Base-by-base conservation (phyloP, 1,140 invertebrate genomes). In the Diorhabda carinulata region DNA sequence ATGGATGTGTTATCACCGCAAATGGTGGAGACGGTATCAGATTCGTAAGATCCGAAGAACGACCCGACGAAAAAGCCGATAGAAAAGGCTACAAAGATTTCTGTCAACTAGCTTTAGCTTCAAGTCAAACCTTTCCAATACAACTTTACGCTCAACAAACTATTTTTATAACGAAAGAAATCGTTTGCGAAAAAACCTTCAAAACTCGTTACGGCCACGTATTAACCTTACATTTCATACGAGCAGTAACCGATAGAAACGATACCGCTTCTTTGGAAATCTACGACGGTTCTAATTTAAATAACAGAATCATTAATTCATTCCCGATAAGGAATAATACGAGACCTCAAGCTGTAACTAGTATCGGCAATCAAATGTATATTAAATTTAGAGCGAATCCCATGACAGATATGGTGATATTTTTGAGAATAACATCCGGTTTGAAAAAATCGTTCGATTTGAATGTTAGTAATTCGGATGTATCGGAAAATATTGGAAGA, bases 401-500 rank as follows among this genome's bases (percentile, higher is more conserved):
- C 0, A 82, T 87, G 62, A 88, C 88, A 6, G 87, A 91, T 72
- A 86, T 91, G 44, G 82, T 90, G 6, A 88, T 91, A 3, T 92
- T 91, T 74, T 83, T 96, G 65, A 84, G 91, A 72, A 78, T 97
- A 47, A 89, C 88, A 0, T 91, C 93, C 1, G 91, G 91, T 8
- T 84, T 88, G 42, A 86, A 88, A 82, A 95, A 95, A 86, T 90
- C 89, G 61, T 92, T 91, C 76, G 95, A 98, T 79, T 84, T 99
- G 2, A 93, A 95, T 70, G 86, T 99, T 5, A 92, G 90, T 0
- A 89, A 92, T 72, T 92, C 92, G 10, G 87, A 90, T 41, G 89
- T 99, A 56, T 87, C 89, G 0, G 88, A 93, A 73, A 99, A 99
- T 81, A 92, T 92, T 75, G 97, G 97, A 2, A 90, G 96, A 81